Conservation (phyloP, 2,113 vertebrate species). For the Aythya baeri region DNA sequence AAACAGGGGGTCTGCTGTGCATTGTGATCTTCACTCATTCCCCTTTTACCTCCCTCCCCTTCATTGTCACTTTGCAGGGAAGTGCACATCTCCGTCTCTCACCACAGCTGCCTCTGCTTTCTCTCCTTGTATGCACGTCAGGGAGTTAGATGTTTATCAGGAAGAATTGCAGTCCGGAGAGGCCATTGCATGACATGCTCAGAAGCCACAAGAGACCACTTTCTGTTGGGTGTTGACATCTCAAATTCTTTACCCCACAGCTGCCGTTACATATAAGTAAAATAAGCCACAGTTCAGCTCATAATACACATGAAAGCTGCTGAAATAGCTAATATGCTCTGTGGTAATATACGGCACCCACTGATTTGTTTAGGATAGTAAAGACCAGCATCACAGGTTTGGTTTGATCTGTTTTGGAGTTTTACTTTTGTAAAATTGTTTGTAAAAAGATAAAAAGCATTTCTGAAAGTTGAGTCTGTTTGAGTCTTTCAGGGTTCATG, state of each 20-base stretch:
- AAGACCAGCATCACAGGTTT: not conserved
- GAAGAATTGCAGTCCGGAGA: not conserved
- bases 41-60: not conserved
- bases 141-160: not conserved
- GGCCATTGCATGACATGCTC: not conserved
- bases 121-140: not conserved
- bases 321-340: constrained; percentile 14
- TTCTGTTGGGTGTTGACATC: constrained; percentile 13
- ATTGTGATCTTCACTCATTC: not conserved
- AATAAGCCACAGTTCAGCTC: constrained; percentile 10
- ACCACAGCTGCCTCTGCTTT: not conserved
- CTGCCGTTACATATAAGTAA: not conserved
- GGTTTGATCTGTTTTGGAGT: not conserved
- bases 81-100: not conserved
- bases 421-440: not conserved
- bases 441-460: not conserved
- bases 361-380: constrained; percentile 4
- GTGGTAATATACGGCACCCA: not conserved
- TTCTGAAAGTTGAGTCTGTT: not conserved
- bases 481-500: not conserved
- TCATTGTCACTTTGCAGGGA: not conserved
- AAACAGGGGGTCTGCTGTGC: not conserved
- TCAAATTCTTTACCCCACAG: not conserved
- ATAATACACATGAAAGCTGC: not conserved
- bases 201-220: not conserved